Base-by-base conservation (phyloP, 2,888 invertebrate species). In the Apamea epomidion region DNA sequence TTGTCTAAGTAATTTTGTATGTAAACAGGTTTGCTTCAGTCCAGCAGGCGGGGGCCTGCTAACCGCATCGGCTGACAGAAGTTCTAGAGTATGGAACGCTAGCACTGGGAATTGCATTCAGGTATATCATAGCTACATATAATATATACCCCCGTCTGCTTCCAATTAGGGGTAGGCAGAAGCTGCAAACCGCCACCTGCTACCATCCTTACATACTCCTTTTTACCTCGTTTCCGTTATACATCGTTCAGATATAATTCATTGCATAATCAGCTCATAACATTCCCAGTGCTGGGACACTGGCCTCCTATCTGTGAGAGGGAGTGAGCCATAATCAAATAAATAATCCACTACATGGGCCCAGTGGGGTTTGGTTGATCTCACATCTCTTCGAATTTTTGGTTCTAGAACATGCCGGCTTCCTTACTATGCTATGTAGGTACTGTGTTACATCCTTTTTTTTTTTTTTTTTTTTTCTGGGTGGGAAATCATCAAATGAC, bases 61-160 rank as follows among this genome's bases (percentile, higher is more conserved):
- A 87, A 98, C 98, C 0, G 98, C 98, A 0, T 98, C 98, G 7
- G 97, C 98, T 8, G 98, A 99, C 92, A 97, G 98, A 83, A 98
- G 98, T 18, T 98, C 98, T 0, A 97, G 98, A 58, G 93, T 98
- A 10, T 99, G 98, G 98, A 98, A 98, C 89, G 94, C 97, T 0
- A 97, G 96, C 67, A 97, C 97, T 12, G 98, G 98, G 0, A 97
- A 97, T 84, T 98, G 98, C 88, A 97, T 97, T 51, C 98, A 98
- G 96, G 97, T 72, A 72, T 25, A 54, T 16, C 25, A 48, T 48
- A n/a, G n/a, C n/a, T n/a, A 16, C 48, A 16, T 16, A 48, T 48
- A 12, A 0, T 45, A 48, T 48, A 16, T 5, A 48, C 16, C 0
- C 16, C 16, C 48, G 16, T 3, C 16, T 48, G 16, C 14, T 16